Conservation (phyloP, 2,888 invertebrate genomes). For the Bembecia ichneumoniformis region DNA sequence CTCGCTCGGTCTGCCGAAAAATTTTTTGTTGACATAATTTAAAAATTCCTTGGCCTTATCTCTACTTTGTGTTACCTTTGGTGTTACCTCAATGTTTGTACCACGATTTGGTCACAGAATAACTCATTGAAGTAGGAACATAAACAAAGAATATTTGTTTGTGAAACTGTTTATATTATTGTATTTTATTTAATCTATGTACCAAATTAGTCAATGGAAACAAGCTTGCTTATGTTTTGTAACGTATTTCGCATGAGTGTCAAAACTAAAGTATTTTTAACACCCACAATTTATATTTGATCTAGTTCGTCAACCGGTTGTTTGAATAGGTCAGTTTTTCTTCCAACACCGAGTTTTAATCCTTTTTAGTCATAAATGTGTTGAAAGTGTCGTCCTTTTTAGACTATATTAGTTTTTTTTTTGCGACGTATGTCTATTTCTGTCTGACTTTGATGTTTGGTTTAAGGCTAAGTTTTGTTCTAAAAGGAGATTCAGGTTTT, state of each 20-base stretch:
- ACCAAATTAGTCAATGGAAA: constrained; percentile 4
- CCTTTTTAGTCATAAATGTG: neutral
- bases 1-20: too few species aligned
- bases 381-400: neutral
- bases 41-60: too few species aligned
- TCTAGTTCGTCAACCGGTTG: constrained; percentile 5
- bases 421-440: neutral
- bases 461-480: too few species aligned
- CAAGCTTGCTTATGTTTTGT: neutral
- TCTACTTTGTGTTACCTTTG: too few species aligned
- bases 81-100: too few species aligned
- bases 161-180: too few species aligned
- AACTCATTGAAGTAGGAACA: too few species aligned
- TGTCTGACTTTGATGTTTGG: too few species aligned
- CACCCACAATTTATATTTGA: constrained; percentile 6
- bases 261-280: constrained; percentile 8
- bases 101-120: too few species aligned
- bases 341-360: neutral
- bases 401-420: neutral
- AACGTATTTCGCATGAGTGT: constrained; percentile 4
- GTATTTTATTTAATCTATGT: neutral
- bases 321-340: constrained; percentile 4
- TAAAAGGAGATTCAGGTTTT: too few species aligned
- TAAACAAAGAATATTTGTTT: too few species aligned
- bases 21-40: too few species aligned